Evolutionary conservation across 2,888 invertebrate species (phyloP), one percentile per base, ranked within the genome.

Genomic region (Lissonota sp.): DNA sequence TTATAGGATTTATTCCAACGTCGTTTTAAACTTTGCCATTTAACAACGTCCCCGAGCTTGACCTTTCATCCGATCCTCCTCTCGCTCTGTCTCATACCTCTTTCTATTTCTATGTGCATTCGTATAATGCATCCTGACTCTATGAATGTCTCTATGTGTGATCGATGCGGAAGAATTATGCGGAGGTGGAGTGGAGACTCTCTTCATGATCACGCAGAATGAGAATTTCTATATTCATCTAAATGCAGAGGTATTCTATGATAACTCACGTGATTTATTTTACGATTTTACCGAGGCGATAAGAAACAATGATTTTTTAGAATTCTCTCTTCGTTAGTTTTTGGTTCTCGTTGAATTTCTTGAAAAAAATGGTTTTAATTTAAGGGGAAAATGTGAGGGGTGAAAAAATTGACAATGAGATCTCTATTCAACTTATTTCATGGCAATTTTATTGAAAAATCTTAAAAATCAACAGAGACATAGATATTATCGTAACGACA

Each of bases 1-100:
- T 26, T 37, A 26, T 12, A 44, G 14, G 58, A 67, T 80, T 71
- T 72, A 72, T 67, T 72, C 72, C 63, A 51, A 53, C 63, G 76
- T 76, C 58, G 72, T 63, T 77, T 72, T 69, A 73, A 80, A 80
- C 80, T 80, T 76, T 77, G 76, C 76, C 76, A 77, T 80, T 80
- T 80, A 58, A 49, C 75, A 58, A 42, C 63, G 64, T 60, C 75
- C 79, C 58, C 75, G 72, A 77, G 76, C 69, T 80, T 80, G 80
- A 80, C 80, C 80, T 80, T 72, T 77, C 63, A 12, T 76, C 37
- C 71, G 40, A 76, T 69, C 40, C 57, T 44, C 57, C 12, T 42
- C 8, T 44, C 39, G 8, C 12, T 49, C n/a, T 49, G n/a, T 49
- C 49, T 49, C 49, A n/a, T 26, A 1, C 26, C 26, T 26, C 1